Percentiles rank a stretch among this genome's conserved stretches.
phyloP scores from a whole-genome alignment of 2,113 vertebrate species.

The Poeciliopsis prolifica region DNA sequence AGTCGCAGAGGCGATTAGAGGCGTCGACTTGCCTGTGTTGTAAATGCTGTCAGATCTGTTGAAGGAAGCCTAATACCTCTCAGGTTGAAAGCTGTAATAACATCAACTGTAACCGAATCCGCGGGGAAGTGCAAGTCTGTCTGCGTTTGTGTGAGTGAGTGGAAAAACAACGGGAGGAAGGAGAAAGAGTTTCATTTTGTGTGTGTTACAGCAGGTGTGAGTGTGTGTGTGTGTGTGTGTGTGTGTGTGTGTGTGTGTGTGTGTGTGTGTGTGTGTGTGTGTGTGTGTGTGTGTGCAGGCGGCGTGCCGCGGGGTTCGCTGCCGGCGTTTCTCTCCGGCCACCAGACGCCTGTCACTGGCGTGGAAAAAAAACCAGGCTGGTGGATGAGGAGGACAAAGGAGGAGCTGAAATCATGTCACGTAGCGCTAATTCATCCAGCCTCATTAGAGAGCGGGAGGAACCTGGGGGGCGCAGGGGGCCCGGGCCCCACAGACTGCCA shows the following conservation, averaged over 20 bases:
- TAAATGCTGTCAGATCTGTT: constrained; percentile 82
- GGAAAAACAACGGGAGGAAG: constrained; percentile 53
- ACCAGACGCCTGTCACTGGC: no score
- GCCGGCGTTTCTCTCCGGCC: no score
- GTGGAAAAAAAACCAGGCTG: constrained; percentile 43
- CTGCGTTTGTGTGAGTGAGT: constrained; percentile 39
- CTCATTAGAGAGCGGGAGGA: constrained; percentile 98
- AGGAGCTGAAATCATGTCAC: background rate
- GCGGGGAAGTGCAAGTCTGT: constrained; percentile 71
- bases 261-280: no score
- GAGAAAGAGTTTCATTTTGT: constrained; percentile 62
- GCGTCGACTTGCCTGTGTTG: constrained; percentile 75
- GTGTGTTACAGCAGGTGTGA: constrained; percentile 44
- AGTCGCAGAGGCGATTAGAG: constrained; percentile 77
- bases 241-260: constrained; percentile 42
- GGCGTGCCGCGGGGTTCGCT: no score
- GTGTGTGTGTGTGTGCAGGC: no score
- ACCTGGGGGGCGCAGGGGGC: constrained; percentile 77
- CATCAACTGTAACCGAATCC: constrained; percentile 79
- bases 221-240: constrained; percentile 21
- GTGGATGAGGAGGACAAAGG: constrained; percentile 63
- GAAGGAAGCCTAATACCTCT: constrained; percentile 81
- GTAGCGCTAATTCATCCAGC: constrained; percentile 29
- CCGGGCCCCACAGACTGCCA: constrained; percentile 35
- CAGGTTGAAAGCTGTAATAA: constrained; percentile 82